Evolutionary conservation across 1,140 invertebrate species (phyloP).

Genomic region (Drosophila rhopaloa): DNA sequence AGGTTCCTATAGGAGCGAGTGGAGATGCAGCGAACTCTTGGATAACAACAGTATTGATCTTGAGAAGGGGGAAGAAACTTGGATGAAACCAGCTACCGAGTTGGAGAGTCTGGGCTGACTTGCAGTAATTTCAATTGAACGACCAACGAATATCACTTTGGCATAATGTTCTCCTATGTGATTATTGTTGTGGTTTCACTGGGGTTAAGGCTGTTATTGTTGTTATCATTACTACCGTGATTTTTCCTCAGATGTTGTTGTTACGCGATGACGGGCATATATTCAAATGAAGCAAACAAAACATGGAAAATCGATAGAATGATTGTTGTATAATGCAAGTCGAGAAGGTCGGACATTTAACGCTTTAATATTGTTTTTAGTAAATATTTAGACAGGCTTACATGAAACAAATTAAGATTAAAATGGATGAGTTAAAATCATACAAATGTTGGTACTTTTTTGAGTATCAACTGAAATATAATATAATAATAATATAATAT

Average conservation of each 20-base stretch:
- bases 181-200: slow-evolving; percentile 52
- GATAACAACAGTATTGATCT: slow-evolving; percentile 52
- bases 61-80: slow-evolving; percentile 9
- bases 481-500: no score
- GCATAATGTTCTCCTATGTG: slow-evolving; percentile 72
- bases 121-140: slow-evolving; percentile 77
- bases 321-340: slow-evolving; percentile 77
- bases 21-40: slow-evolving; percentile 43
- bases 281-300: slow-evolving; percentile 70
- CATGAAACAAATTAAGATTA: slow-evolving; percentile 5
- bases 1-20: slow-evolving; percentile 19
- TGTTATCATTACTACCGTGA: slow-evolving; percentile 78
- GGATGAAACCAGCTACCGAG: slow-evolving; percentile 62
- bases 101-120: slow-evolving; percentile 71
- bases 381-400: slow-evolving; percentile 69
- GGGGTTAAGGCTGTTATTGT: slow-evolving; percentile 43
- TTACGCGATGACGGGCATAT: slow-evolving; percentile 65
- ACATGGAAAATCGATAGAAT: slow-evolving; percentile 80
- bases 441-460: background rate
- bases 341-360: slow-evolving; percentile 75
- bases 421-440: background rate
- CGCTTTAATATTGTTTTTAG: slow-evolving; percentile 71
- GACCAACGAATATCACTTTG: slow-evolving; percentile 75
- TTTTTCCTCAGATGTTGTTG: slow-evolving; percentile 58
- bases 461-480: background rate